Base-by-base conservation (phyloP, 2,797 vertebrate genomes). In the Okamejei kenojei region DNA sequence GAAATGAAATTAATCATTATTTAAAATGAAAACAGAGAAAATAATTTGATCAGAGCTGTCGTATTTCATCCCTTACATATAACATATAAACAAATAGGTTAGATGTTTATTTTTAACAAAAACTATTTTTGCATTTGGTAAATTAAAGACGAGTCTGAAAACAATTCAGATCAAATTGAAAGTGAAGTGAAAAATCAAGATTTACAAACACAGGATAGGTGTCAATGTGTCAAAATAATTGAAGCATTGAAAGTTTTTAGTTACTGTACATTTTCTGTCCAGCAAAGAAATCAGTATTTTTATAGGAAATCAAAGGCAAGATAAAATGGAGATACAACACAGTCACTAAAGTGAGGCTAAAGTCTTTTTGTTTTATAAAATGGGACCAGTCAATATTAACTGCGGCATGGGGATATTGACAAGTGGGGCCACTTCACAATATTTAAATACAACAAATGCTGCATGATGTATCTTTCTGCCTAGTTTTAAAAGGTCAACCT, bases 391-490 rank as follows among this genome's bases (percentile, higher is more conserved):
- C 13, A 19, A 15, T 26, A 92, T 15, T 21, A 88, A 76, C 71
- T 76, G 35, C 71, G 76, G 71, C 90, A 54, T 17, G 23, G 68
- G 26, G 71, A 76, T 5, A 73, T 11, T 54, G 90, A 76, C 71
- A 92, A 92, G 90, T 92, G 71, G 35, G 90, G 38, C 90, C 26
- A 76, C 45, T 58, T n/a, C 71, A 92, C 73, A 88, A 68, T 32
- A 13, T 45, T 9, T 35, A 73, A 23, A 45, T 23, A 54, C 35
- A 54, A 23, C 54, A 35, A 91, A 35, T 88, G 32, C 84, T 32
- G 84, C 8, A 35, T 7, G 6, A 7, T n/a, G 58, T 65, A 88
- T 65, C 13, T 15, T 68, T 88, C 84, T 9, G 65, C n/a, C 21
- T n/a, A 88, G n/a, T 65, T 88, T 65, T 88, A 21, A 63, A 88